A percentile compares a stretch with the other conserved stretches of the same genome.
Conservation (phyloP, 2,797 vertebrate species). For the Stomatorhinus walkeri region DNA sequence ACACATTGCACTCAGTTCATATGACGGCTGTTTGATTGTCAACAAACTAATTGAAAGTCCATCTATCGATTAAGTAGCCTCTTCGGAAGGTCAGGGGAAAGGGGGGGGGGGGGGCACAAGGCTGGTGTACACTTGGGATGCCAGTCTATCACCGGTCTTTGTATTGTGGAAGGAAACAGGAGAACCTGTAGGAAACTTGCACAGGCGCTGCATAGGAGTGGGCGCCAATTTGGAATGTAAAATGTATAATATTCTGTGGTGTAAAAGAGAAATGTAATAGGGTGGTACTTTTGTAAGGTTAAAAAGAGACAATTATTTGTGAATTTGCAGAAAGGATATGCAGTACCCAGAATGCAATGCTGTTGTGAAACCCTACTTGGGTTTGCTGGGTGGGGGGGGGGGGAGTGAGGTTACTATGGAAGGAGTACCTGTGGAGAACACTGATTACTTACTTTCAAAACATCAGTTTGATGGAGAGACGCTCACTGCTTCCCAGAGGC, state of each 20-base stretch:
- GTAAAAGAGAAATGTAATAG: neutral
- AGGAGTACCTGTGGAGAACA: constrained; percentile 48
- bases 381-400: constrained; percentile 13
- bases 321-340: constrained; percentile 22
- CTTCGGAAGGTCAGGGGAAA: neutral
- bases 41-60: neutral
- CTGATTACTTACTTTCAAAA: constrained; percentile 55
- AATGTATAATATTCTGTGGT: neutral
- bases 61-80: neutral
- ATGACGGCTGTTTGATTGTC: neutral
- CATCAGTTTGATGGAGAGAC: constrained; percentile 52
- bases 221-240: neutral
- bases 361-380: constrained; percentile 31
- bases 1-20: neutral
- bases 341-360: constrained; percentile 27
- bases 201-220: neutral
- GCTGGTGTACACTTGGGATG: neutral
- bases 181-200: neutral
- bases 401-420: constrained; percentile 25
- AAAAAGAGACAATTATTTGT: neutral
- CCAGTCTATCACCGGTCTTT: neutral
- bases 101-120: neutral
- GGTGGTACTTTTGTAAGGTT: neutral
- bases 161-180: neutral
- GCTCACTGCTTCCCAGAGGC: constrained; percentile 38